Conservation (phyloP, 2,888 invertebrate genomes). For the Aporophyla nigra region DNA sequence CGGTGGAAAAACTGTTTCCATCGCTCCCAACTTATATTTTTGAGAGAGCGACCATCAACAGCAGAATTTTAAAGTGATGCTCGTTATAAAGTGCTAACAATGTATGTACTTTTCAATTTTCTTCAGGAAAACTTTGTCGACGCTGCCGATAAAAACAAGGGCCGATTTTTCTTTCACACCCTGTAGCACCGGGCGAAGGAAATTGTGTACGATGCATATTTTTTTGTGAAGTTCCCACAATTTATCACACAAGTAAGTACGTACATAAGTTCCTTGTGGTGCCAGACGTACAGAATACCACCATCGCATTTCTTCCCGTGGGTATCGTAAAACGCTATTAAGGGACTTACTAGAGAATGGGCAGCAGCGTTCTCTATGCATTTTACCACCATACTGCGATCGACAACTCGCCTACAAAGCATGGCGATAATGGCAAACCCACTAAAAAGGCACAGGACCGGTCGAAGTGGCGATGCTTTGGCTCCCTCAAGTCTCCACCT, state of each 20-base stretch:
- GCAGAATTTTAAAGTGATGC: slow-evolving; percentile 33
- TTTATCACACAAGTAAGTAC: neutral
- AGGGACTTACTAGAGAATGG: too few relatives aligned
- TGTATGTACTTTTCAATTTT: slow-evolving; percentile 55
- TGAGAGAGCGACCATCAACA: slow-evolving; percentile 25
- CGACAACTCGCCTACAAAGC: too few relatives aligned
- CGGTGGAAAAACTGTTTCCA: neutral
- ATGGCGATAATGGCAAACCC: too few relatives aligned
- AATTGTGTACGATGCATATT: slow-evolving; percentile 16
- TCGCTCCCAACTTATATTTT: slow-evolving; percentile 11
- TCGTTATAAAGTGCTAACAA: slow-evolving; percentile 41
- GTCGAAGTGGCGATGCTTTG: too few relatives aligned
- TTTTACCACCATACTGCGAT: too few relatives aligned
- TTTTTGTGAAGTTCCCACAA: neutral
- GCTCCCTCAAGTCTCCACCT: too few relatives aligned
- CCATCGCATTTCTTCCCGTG: too few relatives aligned
- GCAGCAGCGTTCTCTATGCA: too few relatives aligned
- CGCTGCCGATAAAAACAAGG: slow-evolving; percentile 44
- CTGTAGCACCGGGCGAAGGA: slow-evolving; percentile 2
- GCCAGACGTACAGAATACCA: too few relatives aligned
- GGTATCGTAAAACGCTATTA: too few relatives aligned
- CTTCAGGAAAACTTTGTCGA: slow-evolving; percentile 46
- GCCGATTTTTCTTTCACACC: slow-evolving; percentile 41
- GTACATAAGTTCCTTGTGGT: too few relatives aligned
- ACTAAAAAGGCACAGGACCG: too few relatives aligned